These are phyloP conservation scores for Poeciliopsis turneri DNA, from an alignment of 2,797 vertebrate genomes.

Conservation along the genomic window DNA sequence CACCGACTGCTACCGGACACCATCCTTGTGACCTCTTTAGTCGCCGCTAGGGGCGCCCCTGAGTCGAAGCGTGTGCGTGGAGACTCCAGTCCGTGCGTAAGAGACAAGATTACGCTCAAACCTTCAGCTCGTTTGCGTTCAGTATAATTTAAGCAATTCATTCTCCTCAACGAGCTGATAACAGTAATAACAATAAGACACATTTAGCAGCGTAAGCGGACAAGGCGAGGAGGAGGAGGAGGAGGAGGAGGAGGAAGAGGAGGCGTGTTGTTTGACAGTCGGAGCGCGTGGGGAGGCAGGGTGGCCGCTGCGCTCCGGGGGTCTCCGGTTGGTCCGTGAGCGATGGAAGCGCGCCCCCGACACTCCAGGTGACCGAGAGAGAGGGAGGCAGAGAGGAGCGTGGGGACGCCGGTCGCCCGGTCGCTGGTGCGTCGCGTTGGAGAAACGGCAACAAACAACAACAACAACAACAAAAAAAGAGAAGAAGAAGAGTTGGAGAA, in stretches of 20 bases:
- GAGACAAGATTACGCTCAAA: too few relatives aligned
- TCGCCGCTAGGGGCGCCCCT: not conserved
- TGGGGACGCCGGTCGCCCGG: constrained; percentile 61
- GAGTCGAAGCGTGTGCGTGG: not conserved
- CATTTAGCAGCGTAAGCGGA: not conserved
- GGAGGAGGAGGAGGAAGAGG: not conserved
- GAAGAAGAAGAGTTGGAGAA: constrained; percentile 50
- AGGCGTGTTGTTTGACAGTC: not conserved
- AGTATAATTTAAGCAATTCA: not conserved
- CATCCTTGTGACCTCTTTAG: not conserved
- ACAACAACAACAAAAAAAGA: too few relatives aligned
- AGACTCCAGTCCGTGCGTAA: not conserved
- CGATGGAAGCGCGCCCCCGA: constrained; percentile 82
- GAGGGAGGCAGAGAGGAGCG: constrained; percentile 71
- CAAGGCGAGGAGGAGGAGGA: not conserved
- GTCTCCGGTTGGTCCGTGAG: constrained; percentile 62
- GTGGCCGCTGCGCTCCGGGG: constrained; percentile 12
- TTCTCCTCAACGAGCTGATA: not conserved
- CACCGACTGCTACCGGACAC: not conserved
- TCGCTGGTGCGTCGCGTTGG: constrained; percentile 58
- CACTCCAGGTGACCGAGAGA: constrained; percentile 78
- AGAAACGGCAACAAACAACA: constrained; percentile 28
- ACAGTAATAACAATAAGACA: not conserved
- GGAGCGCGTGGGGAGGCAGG: not conserved
- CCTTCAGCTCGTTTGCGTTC: not conserved